These are phyloP conservation scores for Schizaphis graminum DNA, from an alignment of 2,888 invertebrate species.

Conservation along the genomic window DNA sequence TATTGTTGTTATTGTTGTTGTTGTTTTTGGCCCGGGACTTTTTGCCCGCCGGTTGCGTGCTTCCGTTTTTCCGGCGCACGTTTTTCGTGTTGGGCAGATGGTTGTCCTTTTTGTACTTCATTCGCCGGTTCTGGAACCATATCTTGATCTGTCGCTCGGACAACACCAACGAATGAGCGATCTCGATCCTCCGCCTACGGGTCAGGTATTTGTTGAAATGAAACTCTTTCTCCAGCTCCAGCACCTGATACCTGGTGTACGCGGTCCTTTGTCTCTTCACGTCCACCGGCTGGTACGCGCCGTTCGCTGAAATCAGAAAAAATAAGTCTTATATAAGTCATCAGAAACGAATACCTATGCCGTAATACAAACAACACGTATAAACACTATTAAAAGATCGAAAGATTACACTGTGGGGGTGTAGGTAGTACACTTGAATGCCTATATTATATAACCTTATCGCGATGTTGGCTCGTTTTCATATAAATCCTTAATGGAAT, in stretches of 20 bases:
- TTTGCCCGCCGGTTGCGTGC: slow-evolving; percentile 76
- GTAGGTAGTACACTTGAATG: not conserved
- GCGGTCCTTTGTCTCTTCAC: slow-evolving; percentile 96
- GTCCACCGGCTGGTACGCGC: slow-evolving; percentile 91
- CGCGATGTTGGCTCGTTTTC: not conserved
- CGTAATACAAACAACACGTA: not conserved
- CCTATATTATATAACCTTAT: not conserved
- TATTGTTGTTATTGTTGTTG: slow-evolving; percentile 60
- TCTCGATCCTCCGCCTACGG: slow-evolving; percentile 94
- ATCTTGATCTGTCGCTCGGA: slow-evolving; percentile 92
- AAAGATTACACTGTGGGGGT: not conserved
- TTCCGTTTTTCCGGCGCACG: slow-evolving; percentile 83
- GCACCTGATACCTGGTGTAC: slow-evolving; percentile 97
- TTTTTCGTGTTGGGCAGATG: slow-evolving; percentile 89
- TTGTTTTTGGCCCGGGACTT: slow-evolving; percentile 69
- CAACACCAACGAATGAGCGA: slow-evolving; percentile 94
- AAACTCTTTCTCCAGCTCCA: slow-evolving; percentile 97
- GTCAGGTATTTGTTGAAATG: slow-evolving; percentile 98
- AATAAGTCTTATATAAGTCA: not conserved
- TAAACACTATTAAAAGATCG: not conserved
- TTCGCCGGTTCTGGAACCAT: slow-evolving; percentile 88
- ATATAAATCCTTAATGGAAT: not conserved
- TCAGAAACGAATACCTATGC: not conserved
- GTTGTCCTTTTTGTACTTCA: slow-evolving; percentile 92
- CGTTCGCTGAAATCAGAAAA: slow-evolving; percentile 78